Conservation (phyloP, 2,888 invertebrate genomes). For the Mycalesis mineus region DNA sequence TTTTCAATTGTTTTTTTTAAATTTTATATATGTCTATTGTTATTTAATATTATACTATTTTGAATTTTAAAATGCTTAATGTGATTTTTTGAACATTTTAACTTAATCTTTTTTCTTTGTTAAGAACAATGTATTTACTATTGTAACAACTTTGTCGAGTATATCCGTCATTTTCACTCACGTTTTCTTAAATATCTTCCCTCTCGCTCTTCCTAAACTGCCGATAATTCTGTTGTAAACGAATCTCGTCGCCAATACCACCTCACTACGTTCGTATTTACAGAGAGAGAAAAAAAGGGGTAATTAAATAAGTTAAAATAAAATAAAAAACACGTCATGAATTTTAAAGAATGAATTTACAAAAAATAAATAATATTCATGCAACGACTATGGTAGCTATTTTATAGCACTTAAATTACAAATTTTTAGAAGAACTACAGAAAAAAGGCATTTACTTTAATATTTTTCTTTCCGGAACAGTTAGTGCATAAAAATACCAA, state of each 20-base stretch:
- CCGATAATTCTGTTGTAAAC: conserved; percentile 62
- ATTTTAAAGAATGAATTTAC: not conserved
- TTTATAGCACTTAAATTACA: too few species aligned
- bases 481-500: too few species aligned
- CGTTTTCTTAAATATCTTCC: conserved; percentile 69
- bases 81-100: too few species aligned
- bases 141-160: conserved; percentile 8
- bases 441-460: too few species aligned
- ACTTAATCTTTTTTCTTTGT: not conserved
- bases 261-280: conserved; percentile 42
- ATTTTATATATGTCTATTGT: too few species aligned
- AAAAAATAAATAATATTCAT: too few species aligned
- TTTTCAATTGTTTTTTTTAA: too few species aligned
- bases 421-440: too few species aligned
- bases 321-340: not conserved
- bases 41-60: too few species aligned
- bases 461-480: too few species aligned
- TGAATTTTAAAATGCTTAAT: too few species aligned
- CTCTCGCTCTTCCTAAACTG: conserved; percentile 63
- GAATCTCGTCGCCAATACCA: conserved; percentile 51
- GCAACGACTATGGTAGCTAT: too few species aligned
- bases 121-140: not conserved
- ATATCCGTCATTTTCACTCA: conserved; percentile 51
- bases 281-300: conserved; percentile 10
- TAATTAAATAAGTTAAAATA: not conserved